Evolutionary conservation across 2,113 vertebrate species (phyloP), one percentile per base, ranked within the genome.

Genomic region (Archilochus colubris): DNA sequence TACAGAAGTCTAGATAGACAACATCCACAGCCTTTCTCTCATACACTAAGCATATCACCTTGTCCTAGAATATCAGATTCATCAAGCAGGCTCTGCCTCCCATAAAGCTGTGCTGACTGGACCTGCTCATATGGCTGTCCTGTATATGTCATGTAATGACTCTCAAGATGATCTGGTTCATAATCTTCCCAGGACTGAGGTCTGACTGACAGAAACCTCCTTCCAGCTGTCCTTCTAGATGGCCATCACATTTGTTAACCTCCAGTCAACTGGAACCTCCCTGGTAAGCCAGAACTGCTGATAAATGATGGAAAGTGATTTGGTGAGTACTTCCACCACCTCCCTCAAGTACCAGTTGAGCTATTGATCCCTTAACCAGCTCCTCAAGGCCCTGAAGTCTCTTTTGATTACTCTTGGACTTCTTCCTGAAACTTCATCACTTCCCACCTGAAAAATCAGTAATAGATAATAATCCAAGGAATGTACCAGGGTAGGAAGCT

Each of bases 151-250:
- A 12, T 7, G 2, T 66, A 22, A 12, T 43, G n/a, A 4, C 31
- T 7, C 22, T 48, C 2, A 0, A 15, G 24, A 36, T 31, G 12
- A 38, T 31, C 12, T 81, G 24, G 7, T 43, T 3, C 21, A 28
- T 36, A 27, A 59, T 1, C 7, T 54, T 54, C 62, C 6, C 67
- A 0, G 0, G 15, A 54, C 1, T 6, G 12, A 51, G 14, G 16
- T 51, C 27, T 62, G 31, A 30, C 12, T 67, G 33, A 46, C 11
- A 61, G 22, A 22, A 62, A 58, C 20, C 10, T 64, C 6, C 14
- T 64, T 85, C 17, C 25, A 13, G 40, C 6, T 19, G 19, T 30
- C 43, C 27, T 44, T 57, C 30, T 20, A 57, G 19, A 21, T 24
- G 16, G 9, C 7, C 6, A 5, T 40, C 20, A 63, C 20, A 27